Percentiles rank a stretch among this genome's conserved stretches.
Evolutionary conservation across 2,113 vertebrate species (phyloP).

Genomic region (Turdus rufiventris): DNA sequence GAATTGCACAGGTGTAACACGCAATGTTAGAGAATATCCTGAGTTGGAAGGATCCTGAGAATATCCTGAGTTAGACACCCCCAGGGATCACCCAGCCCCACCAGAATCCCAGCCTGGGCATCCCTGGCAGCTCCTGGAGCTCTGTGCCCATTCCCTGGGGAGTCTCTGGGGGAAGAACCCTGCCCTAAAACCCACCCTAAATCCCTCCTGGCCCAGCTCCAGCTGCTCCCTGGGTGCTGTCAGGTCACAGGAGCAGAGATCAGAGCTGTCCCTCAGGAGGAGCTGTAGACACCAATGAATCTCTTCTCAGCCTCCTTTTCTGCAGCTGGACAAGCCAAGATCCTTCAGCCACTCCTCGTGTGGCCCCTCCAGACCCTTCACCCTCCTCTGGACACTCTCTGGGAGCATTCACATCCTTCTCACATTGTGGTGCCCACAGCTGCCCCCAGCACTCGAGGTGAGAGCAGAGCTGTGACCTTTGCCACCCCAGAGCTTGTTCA

Average conservation of each 20-base stretch:
- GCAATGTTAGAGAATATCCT: too few species aligned
- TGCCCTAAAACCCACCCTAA: fast-evolving
- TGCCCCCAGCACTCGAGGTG: background rate
- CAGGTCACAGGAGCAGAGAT: background rate
- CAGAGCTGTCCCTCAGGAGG: background rate
- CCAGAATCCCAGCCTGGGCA: too few species aligned
- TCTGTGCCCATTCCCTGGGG: background rate
- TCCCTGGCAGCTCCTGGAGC: too few species aligned
- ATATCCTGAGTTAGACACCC: background rate
- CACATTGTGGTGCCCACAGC: background rate
- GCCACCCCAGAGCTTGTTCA: background rate
- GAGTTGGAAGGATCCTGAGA: background rate
- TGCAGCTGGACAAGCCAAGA: background rate
- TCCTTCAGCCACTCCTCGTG: fast-evolving
- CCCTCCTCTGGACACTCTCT: background rate
- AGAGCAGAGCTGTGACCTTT: background rate
- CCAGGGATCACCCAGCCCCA: fast-evolving
- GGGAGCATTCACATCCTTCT: background rate
- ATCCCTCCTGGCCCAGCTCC: background rate
- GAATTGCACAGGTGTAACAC: fast-evolving
- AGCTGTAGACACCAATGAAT: background rate
- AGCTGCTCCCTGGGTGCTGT: fast-evolving
- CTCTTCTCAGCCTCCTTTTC: background rate
- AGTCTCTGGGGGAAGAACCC: background rate
- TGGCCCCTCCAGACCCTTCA: fast-evolving